Conservation (phyloP, 2,797 vertebrate species). For the Alca torda region DNA sequence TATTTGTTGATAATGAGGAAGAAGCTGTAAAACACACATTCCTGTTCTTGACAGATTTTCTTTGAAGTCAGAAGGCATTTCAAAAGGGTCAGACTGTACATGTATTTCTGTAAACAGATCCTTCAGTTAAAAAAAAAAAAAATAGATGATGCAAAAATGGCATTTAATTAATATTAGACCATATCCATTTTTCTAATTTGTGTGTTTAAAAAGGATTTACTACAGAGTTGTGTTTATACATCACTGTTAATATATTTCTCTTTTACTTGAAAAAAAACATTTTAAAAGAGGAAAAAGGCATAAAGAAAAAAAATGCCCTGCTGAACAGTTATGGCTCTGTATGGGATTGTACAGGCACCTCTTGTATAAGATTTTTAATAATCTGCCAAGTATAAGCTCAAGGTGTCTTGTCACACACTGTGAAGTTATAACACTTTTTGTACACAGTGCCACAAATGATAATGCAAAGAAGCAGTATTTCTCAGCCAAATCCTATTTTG, state of each 20-base stretch:
- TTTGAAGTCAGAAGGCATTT: background rate
- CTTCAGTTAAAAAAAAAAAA: background rate
- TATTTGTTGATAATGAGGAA: background rate
- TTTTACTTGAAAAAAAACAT: background rate
- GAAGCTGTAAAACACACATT: background rate
- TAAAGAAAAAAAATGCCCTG: background rate
- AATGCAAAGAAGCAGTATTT: background rate
- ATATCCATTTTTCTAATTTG: background rate
- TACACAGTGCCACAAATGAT: fast-evolving
- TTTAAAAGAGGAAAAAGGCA: background rate
- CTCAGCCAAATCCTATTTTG: background rate
- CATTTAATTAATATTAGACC: background rate
- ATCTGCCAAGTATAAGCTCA: background rate
- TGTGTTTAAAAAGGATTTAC: background rate
- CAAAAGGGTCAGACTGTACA: background rate
- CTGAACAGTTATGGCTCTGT: background rate
- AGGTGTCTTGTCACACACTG: background rate
- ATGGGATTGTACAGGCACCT: background rate
- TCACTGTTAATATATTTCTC: background rate
- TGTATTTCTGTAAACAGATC: background rate
- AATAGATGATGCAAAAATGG: background rate
- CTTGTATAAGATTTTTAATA: background rate
- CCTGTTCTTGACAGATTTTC: background rate
- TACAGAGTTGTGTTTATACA: background rate
- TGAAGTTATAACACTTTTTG: background rate